Evolutionary conservation across 2,113 vertebrate species (phyloP).

Genomic region (Delphinus delphis): DNA sequence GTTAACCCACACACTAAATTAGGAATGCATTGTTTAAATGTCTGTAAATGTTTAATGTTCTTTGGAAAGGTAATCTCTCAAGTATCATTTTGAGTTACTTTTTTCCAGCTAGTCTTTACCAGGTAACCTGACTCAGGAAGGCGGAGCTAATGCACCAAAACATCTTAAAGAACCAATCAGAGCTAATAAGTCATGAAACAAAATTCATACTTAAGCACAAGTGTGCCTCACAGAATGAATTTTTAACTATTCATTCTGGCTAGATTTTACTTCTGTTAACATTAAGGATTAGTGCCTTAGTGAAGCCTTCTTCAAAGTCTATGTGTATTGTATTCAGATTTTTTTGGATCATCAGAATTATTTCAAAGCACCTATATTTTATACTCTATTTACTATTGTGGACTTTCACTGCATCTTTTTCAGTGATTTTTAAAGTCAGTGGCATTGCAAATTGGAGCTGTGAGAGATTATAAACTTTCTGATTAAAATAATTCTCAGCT

Average conservation of each 20-base stretch:
- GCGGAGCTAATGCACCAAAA: background rate
- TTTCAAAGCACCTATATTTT: background rate
- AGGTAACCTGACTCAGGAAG: background rate
- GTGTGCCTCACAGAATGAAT: background rate
- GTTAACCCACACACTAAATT: background rate
- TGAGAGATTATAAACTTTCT: background rate
- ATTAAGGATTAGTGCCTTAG: background rate
- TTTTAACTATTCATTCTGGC: background rate
- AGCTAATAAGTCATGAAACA: background rate
- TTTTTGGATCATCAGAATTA: background rate
- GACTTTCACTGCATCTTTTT: background rate
- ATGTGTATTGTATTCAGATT: background rate
- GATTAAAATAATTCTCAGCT: background rate
- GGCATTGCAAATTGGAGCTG: background rate
- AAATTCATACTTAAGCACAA: background rate
- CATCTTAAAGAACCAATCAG: background rate
- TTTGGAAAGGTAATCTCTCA: background rate
- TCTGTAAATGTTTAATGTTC: background rate
- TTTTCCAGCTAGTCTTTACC: background rate
- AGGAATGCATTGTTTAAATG: background rate
- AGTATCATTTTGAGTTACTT: background rate
- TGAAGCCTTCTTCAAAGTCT: background rate
- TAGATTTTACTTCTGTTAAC: background rate
- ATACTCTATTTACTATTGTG: background rate
- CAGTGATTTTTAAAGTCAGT: background rate